Percentiles rank a stretch among this genome's conserved stretches.
phyloP scores from a whole-genome alignment of 2,888 invertebrate species.

The Xylota segnis region DNA sequence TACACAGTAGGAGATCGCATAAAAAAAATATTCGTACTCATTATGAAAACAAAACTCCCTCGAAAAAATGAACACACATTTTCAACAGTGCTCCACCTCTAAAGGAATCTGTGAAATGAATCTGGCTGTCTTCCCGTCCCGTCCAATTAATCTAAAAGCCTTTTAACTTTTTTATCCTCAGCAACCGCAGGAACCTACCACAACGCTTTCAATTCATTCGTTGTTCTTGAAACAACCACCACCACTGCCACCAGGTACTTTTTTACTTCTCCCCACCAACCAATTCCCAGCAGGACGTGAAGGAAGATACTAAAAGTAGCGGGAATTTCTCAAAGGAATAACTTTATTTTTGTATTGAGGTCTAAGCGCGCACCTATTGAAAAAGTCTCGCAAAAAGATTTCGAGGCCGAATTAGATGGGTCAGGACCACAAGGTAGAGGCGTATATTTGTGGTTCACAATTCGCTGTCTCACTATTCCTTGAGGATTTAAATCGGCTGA shows the following conservation, averaged over 20 bases:
- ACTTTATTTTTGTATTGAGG: slow-evolving; percentile 31
- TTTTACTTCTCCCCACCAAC: neutral
- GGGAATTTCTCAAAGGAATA: slow-evolving; percentile 55
- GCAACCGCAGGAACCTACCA: slow-evolving; percentile 58
- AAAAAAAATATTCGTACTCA: neutral
- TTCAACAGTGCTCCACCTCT: neutral
- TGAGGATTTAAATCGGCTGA: slow-evolving; percentile 44
- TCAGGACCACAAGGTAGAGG: slow-evolving; percentile 63
- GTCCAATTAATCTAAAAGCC: slow-evolving; percentile 81
- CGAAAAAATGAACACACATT: neutral
- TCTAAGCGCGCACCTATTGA: slow-evolving; percentile 29
- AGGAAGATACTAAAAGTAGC: slow-evolving; percentile 15
- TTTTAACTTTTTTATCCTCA: slow-evolving; percentile 75
- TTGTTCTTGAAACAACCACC: slow-evolving; percentile 41
- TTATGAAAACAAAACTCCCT: neutral
- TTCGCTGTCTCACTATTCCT: slow-evolving; percentile 43
- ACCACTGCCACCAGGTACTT: neutral
- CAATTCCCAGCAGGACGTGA: neutral
- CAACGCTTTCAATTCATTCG: slow-evolving; percentile 57
- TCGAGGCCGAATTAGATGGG: slow-evolving; percentile 68
- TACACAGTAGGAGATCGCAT: neutral
- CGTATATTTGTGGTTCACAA: slow-evolving; percentile 37
- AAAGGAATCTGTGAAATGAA: slow-evolving; percentile 34
- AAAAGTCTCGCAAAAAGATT: slow-evolving; percentile 41
- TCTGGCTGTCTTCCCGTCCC: slow-evolving; percentile 51